Evolutionary conservation across 2,888 invertebrate genomes (phyloP).

Genomic region (Hoplodrina ambigua): DNA sequence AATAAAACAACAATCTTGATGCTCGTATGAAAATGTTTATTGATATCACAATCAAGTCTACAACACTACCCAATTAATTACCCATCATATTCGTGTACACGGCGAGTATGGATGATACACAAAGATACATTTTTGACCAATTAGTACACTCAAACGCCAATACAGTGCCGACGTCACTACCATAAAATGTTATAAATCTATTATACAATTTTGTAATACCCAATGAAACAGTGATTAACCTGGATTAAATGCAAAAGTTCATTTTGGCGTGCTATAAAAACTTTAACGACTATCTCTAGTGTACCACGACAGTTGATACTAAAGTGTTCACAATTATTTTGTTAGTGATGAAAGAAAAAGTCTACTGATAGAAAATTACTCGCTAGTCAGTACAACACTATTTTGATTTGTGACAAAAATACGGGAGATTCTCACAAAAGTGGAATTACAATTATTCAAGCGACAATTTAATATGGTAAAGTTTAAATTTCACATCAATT

Average conservation of each 20-base stretch:
- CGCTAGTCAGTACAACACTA: constrained; percentile 80
- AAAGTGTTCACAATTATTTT: constrained; percentile 67
- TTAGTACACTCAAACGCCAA: constrained; percentile 74
- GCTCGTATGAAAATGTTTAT: constrained; percentile 91
- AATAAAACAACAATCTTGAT: constrained; percentile 76
- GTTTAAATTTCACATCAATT: constrained; percentile 51
- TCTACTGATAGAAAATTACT: constrained; percentile 76
- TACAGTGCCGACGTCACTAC: constrained; percentile 69
- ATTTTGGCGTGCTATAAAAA: constrained; percentile 81
- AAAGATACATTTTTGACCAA: constrained; percentile 76
- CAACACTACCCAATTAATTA: constrained; percentile 87
- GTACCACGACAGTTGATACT: constrained; percentile 67
- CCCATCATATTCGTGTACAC: constrained; percentile 84
- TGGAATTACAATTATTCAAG: constrained; percentile 61
- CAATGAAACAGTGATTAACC: constrained; percentile 76
- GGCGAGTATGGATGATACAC: constrained; percentile 84
- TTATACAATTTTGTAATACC: constrained; percentile 69
- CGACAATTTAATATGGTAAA: constrained; percentile 53
- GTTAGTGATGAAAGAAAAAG: constrained; percentile 68
- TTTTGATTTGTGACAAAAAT: constrained; percentile 69
- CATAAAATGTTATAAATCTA: constrained; percentile 70
- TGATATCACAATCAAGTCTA: constrained; percentile 91
- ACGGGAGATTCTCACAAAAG: constrained; percentile 51
- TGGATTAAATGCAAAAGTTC: constrained; percentile 79
- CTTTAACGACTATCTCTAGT: constrained; percentile 74